These are phyloP conservation scores for Bucorvus abyssinicus DNA, from an alignment of 2,797 vertebrate species.

Conservation along the genomic window DNA sequence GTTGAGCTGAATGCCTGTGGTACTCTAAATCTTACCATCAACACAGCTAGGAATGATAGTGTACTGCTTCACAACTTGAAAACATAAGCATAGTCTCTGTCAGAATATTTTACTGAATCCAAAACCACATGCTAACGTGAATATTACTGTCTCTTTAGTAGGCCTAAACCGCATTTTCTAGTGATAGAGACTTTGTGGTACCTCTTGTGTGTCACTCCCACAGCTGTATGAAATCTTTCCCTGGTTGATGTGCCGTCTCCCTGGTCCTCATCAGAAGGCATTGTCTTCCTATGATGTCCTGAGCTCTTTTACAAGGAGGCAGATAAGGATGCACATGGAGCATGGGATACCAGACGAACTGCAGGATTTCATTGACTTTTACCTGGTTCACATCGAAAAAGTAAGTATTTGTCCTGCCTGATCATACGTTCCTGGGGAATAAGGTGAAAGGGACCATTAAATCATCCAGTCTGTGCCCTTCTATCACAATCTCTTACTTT, in stretches of 20 bases:
- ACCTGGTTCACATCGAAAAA: slow-evolving; percentile 47
- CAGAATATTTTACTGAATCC: background rate
- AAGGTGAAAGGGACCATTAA: background rate
- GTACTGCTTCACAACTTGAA: background rate
- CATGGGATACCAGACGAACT: background rate
- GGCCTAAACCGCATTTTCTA: background rate
- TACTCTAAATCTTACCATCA: background rate
- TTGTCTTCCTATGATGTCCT: slow-evolving; percentile 26
- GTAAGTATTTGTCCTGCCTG: slow-evolving; percentile 19
- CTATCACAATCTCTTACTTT: background rate
- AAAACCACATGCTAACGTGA: background rate
- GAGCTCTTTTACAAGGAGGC: slow-evolving; percentile 25
- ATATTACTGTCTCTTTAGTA: background rate
- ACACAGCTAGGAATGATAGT: background rate
- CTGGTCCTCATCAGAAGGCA: slow-evolving; percentile 45
- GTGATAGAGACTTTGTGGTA: background rate
- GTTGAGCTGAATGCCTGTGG: background rate
- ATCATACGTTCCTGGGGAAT: background rate
- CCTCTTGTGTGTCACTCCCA: background rate
- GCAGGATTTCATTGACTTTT: slow-evolving; percentile 62
- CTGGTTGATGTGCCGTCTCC: slow-evolving; percentile 45
- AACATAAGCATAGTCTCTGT: background rate
- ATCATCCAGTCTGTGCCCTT: background rate
- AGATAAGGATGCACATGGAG: slow-evolving; percentile 13
- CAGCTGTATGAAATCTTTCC: slow-evolving; percentile 69